Evolutionary conservation across 2,888 invertebrate species (phyloP).

Genomic region (Mermis nigrescens): DNA sequence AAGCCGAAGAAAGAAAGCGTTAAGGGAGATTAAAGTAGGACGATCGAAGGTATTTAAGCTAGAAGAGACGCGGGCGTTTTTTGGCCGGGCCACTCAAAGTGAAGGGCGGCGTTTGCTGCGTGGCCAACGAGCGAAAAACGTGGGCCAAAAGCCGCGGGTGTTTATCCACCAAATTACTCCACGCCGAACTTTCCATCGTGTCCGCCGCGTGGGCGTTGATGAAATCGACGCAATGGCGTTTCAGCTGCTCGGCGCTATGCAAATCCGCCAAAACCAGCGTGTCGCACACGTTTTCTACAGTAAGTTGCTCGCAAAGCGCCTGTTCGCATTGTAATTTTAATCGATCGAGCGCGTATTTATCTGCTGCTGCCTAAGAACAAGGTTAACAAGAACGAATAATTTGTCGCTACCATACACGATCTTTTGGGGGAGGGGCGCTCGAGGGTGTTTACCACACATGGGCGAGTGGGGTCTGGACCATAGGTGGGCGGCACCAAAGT

Average conservation of each 20-base stretch:
- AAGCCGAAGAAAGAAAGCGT: too few species aligned
- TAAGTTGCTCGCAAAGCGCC: slow-evolving; percentile 77
- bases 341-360: slow-evolving; percentile 92
- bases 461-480: too few species aligned
- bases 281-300: slow-evolving; percentile 89
- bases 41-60: too few species aligned
- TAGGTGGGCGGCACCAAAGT: too few species aligned
- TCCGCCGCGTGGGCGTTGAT: slow-evolving; percentile 52
- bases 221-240: slow-evolving; percentile 95
- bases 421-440: too few species aligned
- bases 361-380: slow-evolving; percentile 93
- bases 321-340: slow-evolving; percentile 92
- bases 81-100: slow-evolving; percentile 57
- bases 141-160: slow-evolving; percentile 96
- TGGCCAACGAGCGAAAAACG: slow-evolving; percentile 92
- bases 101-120: slow-evolving; percentile 32
- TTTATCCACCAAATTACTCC: slow-evolving; percentile 90
- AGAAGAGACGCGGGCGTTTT: too few species aligned
- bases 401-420: too few species aligned
- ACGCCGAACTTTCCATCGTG: slow-evolving; percentile 91
- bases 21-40: too few species aligned
- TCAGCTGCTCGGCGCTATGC: slow-evolving; percentile 91
- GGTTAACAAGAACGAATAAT: too few species aligned
- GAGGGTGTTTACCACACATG: too few species aligned
- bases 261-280: slow-evolving; percentile 88